Evolutionary conservation across 2,888 invertebrate species (phyloP).

Genomic region (Punctoribates punctum): DNA sequence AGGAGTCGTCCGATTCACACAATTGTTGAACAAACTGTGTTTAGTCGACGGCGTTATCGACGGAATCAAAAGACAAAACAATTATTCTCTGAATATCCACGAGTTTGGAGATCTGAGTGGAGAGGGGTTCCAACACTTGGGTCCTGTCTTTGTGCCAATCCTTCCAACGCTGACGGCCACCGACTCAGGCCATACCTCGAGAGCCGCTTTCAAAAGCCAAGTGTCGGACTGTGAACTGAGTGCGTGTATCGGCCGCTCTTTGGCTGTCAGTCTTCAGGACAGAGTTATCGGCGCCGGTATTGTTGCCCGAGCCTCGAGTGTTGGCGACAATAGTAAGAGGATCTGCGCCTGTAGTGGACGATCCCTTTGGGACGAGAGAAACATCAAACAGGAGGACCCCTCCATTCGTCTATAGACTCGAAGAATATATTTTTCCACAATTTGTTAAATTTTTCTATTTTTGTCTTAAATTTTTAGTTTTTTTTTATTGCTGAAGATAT

Average conservation of each 20-base stretch:
- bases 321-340: slow-evolving; percentile 41
- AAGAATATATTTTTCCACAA: neutral
- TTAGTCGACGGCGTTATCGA: slow-evolving; percentile 44
- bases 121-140: slow-evolving; percentile 32
- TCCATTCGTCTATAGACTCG: neutral
- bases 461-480: neutral
- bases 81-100: slow-evolving; percentile 40
- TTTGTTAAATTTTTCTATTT: neutral
- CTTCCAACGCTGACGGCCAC: neutral
- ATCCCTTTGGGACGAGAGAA: slow-evolving; percentile 44
- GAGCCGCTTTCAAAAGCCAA: slow-evolving; percentile 32
- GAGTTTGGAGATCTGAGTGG: slow-evolving; percentile 43
- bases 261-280: slow-evolving; percentile 30
- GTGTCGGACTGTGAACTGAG: slow-evolving; percentile 38
- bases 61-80: slow-evolving; percentile 12
- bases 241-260: slow-evolving; percentile 40
- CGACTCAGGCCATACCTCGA: neutral
- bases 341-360: slow-evolving; percentile 43
- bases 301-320: slow-evolving; percentile 43
- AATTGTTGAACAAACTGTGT: slow-evolving; percentile 38
- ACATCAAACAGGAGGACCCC: slow-evolving; percentile 2
- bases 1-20: slow-evolving; percentile 43
- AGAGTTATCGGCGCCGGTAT: slow-evolving; percentile 40
- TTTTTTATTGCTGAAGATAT: neutral
- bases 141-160: slow-evolving; percentile 5